A percentile compares a stretch with the other conserved stretches of the same genome.
phyloP scores from a whole-genome alignment of 2,113 vertebrate species.

The Lonchura striata region DNA sequence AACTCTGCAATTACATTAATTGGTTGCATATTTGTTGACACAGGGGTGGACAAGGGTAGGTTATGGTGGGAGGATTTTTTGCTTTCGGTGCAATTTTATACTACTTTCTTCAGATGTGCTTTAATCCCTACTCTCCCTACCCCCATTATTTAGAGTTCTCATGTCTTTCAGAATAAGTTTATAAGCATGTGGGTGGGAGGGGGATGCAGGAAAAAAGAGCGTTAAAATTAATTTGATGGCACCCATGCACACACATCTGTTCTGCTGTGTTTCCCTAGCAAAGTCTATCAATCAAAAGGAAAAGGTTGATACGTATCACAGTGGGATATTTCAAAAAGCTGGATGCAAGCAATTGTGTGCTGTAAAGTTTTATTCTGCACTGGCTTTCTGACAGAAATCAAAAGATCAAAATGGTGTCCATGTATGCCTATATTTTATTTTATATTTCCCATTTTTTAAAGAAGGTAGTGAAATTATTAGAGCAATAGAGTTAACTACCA shows the following conservation, averaged over 20 bases:
- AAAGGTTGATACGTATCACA: constrained; percentile 44
- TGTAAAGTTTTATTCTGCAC: neutral
- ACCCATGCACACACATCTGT: constrained; percentile 19
- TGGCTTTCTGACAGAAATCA: neutral
- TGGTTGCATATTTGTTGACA: constrained; percentile 85
- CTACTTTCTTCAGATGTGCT: constrained; percentile 55
- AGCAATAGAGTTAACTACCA: neutral
- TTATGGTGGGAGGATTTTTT: constrained; percentile 66
- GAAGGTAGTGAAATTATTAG: neutral
- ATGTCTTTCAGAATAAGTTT: constrained; percentile 63
- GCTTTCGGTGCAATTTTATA: constrained; percentile 65
- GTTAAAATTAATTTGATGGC: constrained; percentile 54
- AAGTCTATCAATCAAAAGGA: constrained; percentile 46
- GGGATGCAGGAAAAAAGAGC: neutral
- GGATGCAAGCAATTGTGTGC: constrained; percentile 12
- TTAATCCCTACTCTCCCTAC: constrained; percentile 36
- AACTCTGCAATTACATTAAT: constrained; percentile 84
- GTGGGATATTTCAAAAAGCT: constrained; percentile 26
- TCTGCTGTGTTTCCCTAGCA: constrained; percentile 39
- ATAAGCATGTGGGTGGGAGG: constrained; percentile 13
- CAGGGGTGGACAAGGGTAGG: constrained; percentile 53
- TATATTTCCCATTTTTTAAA: neutral
- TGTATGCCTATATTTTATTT: neutral
- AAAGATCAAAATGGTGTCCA: neutral
- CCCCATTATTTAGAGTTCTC: constrained; percentile 49